Base-by-base conservation (phyloP, 2,888 invertebrate species). In the Xylophagus ater region DNA sequence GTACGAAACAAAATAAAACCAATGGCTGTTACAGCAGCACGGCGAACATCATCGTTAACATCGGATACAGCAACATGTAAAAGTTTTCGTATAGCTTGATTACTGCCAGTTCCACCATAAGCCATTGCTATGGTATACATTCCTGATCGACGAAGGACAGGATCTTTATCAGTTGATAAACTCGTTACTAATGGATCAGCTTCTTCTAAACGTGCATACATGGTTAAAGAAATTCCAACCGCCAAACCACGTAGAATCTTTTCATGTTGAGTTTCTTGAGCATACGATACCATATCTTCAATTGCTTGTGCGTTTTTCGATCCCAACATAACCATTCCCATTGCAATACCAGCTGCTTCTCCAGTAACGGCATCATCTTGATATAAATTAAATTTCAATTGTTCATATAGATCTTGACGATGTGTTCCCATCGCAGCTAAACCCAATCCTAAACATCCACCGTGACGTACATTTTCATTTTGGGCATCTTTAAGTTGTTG, bases 321-420 rank as follows among this genome's bases (percentile, higher is more conserved):
- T 2, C 97, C 98, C 51, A 97, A 68, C 97, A 97, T 97, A 0
- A 97, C 94, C 77, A 98, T 83, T 32, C 98, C 98, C 94, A 98
- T 97, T 1, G 94, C 93, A 49, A 98, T 86, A 10, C 96, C 97
- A 19, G 98, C 97, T 5, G 97, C 96, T 68, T 99, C 98, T 19
- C 97, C 97, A 17, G 96, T 94, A 0, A 97, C 90, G 0, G 98
- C 98, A 66, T 99, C 98, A 65, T 98, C 98, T 67, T 96, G 93
- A 57, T 93, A 96, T 42, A 99, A 71, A 65, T 93, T 93, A 59
- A 92, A 90, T 60, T 96, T 96, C 8, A 99, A 71, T 60, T 94
- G 92, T 56, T 94, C 93, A 60, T 97, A 98, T 5, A 94, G 82
- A 66, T 96, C 93, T 62, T 86, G 80, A 31, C 93, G 74, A 57